Evolutionary conservation across 1,140 invertebrate genomes (phyloP).

Genomic region (Eupeodes corollae): DNA sequence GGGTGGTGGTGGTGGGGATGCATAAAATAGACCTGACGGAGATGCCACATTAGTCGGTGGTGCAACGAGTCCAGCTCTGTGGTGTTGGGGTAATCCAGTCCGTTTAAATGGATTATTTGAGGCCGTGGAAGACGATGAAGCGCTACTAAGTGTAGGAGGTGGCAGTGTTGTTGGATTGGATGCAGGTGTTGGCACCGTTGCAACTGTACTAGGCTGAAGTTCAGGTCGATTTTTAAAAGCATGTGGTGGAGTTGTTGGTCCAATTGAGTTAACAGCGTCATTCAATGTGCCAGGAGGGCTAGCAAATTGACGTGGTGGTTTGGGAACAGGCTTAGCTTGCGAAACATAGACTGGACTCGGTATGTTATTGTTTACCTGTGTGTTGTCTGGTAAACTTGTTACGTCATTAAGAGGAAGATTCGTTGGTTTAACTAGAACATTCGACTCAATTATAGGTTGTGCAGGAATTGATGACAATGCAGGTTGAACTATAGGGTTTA

Average conservation of each 20-base stretch:
- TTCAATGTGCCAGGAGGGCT: conserved; percentile 5
- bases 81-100: conserved; percentile 26
- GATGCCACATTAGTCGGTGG: conserved; percentile 5
- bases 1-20: conserved; percentile 8
- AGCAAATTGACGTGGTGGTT: conserved; percentile 10
- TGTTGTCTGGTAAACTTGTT: neutral
- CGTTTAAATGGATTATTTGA: conserved; percentile 36
- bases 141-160: conserved; percentile 5
- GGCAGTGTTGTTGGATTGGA: conserved; percentile 1
- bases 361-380: conserved; percentile 4
- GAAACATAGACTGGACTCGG: conserved; percentile 11
- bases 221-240: conserved; percentile 25
- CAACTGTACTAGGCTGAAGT: neutral
- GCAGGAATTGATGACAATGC: no score
- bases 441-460: no score
- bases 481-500: neutral
- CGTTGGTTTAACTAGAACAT: neutral
- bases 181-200: conserved; percentile 1
- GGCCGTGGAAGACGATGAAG: neutral
- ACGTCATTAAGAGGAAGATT: neutral
- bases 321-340: conserved; percentile 12
- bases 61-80: conserved; percentile 29
- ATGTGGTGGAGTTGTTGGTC: conserved; percentile 8
- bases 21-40: neutral
- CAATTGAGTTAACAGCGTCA: neutral